A percentile compares a stretch with the other conserved stretches of the same genome.
Conservation (phyloP, 2,888 invertebrate genomes). For the Meteorus cinctellus region DNA sequence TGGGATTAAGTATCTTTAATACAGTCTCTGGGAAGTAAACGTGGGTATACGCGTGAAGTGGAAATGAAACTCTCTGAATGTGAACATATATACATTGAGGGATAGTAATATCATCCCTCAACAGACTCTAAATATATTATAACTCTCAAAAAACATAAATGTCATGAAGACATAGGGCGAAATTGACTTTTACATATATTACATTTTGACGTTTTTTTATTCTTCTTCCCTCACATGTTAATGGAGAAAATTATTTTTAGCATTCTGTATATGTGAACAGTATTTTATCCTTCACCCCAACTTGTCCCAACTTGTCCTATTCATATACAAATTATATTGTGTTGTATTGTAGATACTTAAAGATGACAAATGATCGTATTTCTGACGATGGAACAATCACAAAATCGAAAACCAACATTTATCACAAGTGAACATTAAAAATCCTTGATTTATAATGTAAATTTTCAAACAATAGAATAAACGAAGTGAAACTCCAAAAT, state of each 20-base stretch:
- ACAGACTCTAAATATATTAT: not conserved
- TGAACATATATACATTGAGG: not conserved
- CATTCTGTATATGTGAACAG: not conserved
- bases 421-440: not conserved
- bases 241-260: constrained; percentile 1
- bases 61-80: not conserved
- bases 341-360: not conserved
- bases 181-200: not conserved
- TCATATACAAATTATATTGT: constrained; percentile 5
- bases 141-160: constrained; percentile 7
- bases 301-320: not conserved
- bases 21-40: too few species aligned
- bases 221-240: not conserved
- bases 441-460: not conserved
- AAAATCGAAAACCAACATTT: not conserved
- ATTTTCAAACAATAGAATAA: too few species aligned
- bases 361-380: not conserved
- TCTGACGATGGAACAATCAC: not conserved
- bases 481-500: too few species aligned
- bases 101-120: constrained; percentile 10
- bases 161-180: not conserved
- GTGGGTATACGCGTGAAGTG: not conserved
- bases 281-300: not conserved
- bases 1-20: too few species aligned
- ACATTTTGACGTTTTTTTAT: not conserved